Evolutionary conservation across 1,140 invertebrate genomes (phyloP), one percentile per base, ranked within the genome.

Genomic region (Triops longicaudatus): DNA sequence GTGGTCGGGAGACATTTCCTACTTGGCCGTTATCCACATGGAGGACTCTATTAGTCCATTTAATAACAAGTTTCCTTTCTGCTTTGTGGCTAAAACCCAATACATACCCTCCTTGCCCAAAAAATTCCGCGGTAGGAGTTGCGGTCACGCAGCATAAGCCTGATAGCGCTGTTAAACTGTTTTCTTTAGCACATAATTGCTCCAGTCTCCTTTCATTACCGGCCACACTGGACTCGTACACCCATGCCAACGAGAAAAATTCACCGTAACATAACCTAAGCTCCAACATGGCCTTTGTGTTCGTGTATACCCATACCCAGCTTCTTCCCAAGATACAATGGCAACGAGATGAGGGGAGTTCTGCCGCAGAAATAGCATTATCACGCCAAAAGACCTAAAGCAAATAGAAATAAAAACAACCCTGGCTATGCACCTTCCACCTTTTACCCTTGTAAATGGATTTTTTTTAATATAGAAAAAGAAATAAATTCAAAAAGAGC

Each of bases 131-230:
- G n/a, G n/a, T n/a, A n/a, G n/a, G n/a, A n/a, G n/a, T n/a, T n/a
- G n/a, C n/a, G 31, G 31, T 37, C 31, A 37, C 31, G 31, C 31
- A 37, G 2, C 31, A 2, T 7, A 37, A 37, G 50, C 14, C 9
- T 17, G 50, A 63, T 63, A 63, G 17, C 50, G 14, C 22, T 63
- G 17, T 63, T 63, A 63, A 63, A 22, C 50, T 12, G 50, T 63
- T 63, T 63, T 63, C 50, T 63, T 37, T 63, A 63, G 50, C 50
- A 17, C 50, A 63, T 14, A 63, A 63, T 63, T 63, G 50, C n/a
- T 63, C 50, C 50, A 63, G 50, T 63, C 43, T 44, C 50, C 50
- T 63, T 63, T 63, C 50, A 22, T 63, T 63, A 63, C 17, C 50
- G 22, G n/a, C n/a, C n/a, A n/a, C n/a, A n/a, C n/a, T n/a, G n/a